Base-by-base conservation (phyloP, 2,113 vertebrate genomes). In the Epinephelus cyanopodus region DNA sequence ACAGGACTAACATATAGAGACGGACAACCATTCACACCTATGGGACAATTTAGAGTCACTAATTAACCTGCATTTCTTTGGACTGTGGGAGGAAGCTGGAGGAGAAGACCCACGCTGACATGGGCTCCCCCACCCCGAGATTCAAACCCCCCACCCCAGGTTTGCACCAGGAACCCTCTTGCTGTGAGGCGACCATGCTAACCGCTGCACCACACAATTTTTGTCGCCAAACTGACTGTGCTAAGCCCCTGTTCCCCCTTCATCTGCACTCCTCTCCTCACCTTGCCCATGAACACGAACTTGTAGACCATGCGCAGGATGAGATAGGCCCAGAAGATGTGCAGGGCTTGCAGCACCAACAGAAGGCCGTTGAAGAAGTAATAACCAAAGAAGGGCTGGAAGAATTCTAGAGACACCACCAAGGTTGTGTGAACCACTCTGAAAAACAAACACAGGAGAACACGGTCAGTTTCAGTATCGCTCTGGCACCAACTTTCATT, bases 281-380 rank as follows among this genome's bases (percentile, higher is more conserved):
- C 98, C 96, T 95, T 96, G 86, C 98, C 98, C 74, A 85, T 42
- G 75, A 94, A 90, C 53, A 95, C 17, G 88, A 98, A 98, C 77
- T 94, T 97, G 92, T 77, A 95, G 87, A 97, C 76, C 98, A 99
- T 98, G n/a, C 94, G 95, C 61, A 98, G 89, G 81, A 99, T 98
- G 9, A 99, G 94, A 71, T 91, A 96, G 25, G 97, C 97, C 98
- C 98, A 99, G 93, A 98, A 99, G 79, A 98, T 8, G 29, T 99
- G 97, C 45, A 99, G 95, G 9, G 93, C 54, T 88, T 98, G 98
- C 47, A 99, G 95, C 21, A 94, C 58, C 9, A 95, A 48, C 80
- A 99, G 94, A 6, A 99, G 96, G 1, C 1, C 2, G 10, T 98
- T 97, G 89, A 98, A 94, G 89, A 99, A 96, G 86, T 98, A 99